A percentile compares a stretch with the other conserved stretches of the same genome.
These are phyloP conservation scores for Halictus quadricinctus DNA, from an alignment of 2,888 invertebrate species.

Conservation along the genomic window DNA sequence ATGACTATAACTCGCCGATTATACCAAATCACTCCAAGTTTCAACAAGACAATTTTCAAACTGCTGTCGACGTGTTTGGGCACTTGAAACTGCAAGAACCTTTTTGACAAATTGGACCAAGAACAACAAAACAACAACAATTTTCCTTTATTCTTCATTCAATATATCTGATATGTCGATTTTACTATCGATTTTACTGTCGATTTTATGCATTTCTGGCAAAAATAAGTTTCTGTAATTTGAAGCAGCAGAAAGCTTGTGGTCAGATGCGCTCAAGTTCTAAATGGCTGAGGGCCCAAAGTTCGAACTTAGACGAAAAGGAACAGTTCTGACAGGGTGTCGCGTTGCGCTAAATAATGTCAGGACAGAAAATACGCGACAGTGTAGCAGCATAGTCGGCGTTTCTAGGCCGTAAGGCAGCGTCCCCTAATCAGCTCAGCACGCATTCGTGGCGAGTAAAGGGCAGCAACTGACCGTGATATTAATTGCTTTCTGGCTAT, in stretches of 20 bases:
- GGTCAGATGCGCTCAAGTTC: too few species aligned
- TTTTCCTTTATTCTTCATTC: background rate
- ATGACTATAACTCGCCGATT: background rate
- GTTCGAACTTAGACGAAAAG: background rate
- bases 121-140: background rate
- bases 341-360: background rate
- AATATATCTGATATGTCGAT: too few species aligned
- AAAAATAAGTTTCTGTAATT: too few species aligned
- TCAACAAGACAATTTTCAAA: background rate
- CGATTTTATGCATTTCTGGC: too few species aligned
- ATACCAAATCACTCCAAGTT: background rate
- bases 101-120: background rate
- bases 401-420: constrained; percentile 6
- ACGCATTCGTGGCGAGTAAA: constrained; percentile 56
- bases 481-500: constrained; percentile 78
- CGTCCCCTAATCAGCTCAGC: constrained; percentile 27
- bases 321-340: too few species aligned
- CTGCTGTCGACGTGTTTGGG: background rate
- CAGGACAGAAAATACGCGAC: background rate
- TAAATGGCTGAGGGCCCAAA: background rate
- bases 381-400: background rate
- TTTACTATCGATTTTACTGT: too few species aligned
- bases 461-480: constrained; percentile 72
- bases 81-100: background rate
- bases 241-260: too few species aligned